Percentiles rank a stretch among this genome's conserved stretches.
Conservation (phyloP, 2,888 invertebrate species). For the Maniola hyperantus region DNA sequence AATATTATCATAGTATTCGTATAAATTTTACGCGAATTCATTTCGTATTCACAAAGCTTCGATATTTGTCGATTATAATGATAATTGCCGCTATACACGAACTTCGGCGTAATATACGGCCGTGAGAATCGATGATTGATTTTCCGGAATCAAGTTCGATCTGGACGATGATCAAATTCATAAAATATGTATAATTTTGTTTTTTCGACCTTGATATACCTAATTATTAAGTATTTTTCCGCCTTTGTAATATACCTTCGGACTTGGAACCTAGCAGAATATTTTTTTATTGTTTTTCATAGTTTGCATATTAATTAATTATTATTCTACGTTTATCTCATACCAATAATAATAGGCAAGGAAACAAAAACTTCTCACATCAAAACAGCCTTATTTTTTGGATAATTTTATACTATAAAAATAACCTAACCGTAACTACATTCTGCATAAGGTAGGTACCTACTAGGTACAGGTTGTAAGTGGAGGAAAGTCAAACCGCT, state of each 20-base stretch:
- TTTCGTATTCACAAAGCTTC: constrained; percentile 74
- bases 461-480: too few species aligned
- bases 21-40: constrained; percentile 82
- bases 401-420: too few species aligned
- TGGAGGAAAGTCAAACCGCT: too few species aligned
- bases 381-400: too few species aligned
- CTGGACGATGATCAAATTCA: constrained; percentile 34
- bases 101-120: constrained; percentile 75
- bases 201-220: constrained; percentile 34
- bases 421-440: too few species aligned
- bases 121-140: constrained; percentile 79
- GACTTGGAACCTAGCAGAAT: not conserved
- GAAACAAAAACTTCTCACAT: too few species aligned
- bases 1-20: constrained; percentile 82
- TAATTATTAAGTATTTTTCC: constrained; percentile 26
- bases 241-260: constrained; percentile 16
- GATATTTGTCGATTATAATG: constrained; percentile 77
- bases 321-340: not conserved
- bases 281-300: constrained; percentile 6
- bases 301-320: constrained; percentile 9
- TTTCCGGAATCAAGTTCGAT: constrained; percentile 64
- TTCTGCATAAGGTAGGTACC: too few species aligned
- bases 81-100: constrained; percentile 78
- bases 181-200: constrained; percentile 25
- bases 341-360: too few species aligned